phyloP scores from a whole-genome alignment of 2,113 vertebrate species.

The Ascaphus truei region DNA sequence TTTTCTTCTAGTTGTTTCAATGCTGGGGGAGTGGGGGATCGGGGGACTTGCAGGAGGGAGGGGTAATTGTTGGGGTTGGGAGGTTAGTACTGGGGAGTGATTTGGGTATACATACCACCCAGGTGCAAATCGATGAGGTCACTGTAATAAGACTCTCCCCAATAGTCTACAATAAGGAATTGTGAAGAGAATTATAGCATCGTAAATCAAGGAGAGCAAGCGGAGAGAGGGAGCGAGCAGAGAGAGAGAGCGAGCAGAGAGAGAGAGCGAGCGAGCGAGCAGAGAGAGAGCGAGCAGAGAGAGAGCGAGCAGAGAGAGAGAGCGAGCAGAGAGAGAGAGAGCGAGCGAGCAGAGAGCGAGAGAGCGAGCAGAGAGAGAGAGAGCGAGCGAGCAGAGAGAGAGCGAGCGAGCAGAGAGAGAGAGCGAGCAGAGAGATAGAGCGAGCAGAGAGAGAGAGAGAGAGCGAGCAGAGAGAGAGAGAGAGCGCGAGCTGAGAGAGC shows the following conservation, averaged over 20 bases:
- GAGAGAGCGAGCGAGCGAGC: slow-evolving; percentile 2
- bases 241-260: slow-evolving; percentile 12
- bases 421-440: no score
- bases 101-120: slow-evolving; percentile 98
- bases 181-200: slow-evolving; percentile 89
- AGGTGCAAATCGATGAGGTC: slow-evolving; percentile 99
- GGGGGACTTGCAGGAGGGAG: slow-evolving; percentile 50
- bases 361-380: neutral
- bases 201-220: slow-evolving; percentile 48
- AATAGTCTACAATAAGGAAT: slow-evolving; percentile 99
- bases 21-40: slow-evolving; percentile 46
- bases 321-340: neutral
- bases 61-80: slow-evolving; percentile 52
- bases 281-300: neutral
- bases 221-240: neutral
- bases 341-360: neutral
- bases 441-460: no score
- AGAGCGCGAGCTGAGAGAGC: neutral
- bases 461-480: no score
- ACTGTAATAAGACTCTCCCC: slow-evolving; percentile 99
- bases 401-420: neutral
- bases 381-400: neutral
- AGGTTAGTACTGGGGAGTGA: slow-evolving; percentile 81
- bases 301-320: no score
- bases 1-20: slow-evolving; percentile 40